A percentile compares a stretch with the other conserved stretches of the same genome.
Evolutionary conservation across 2,797 vertebrate genomes (phyloP).

Genomic region (Scyliorhinus canicula): DNA sequence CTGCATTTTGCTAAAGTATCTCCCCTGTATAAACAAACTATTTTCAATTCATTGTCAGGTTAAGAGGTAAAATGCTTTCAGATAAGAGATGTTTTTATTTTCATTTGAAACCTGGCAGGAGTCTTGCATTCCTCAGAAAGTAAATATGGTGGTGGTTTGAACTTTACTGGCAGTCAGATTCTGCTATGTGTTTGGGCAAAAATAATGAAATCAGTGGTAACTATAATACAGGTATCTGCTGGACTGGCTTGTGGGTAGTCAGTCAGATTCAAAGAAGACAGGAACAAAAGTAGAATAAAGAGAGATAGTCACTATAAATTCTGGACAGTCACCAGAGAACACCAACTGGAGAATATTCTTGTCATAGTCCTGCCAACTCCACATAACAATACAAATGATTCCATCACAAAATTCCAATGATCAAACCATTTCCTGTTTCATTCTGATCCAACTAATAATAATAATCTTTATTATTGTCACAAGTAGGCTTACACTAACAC

Average conservation of each 20-base stretch:
- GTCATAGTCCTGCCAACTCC: neutral
- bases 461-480: too few relatives aligned
- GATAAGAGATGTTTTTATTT: slow-evolving; percentile 31
- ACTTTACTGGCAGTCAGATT: neutral
- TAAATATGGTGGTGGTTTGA: neutral
- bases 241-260: neutral
- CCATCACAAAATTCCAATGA: slow-evolving; percentile 26
- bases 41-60: slow-evolving; percentile 1
- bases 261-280: neutral
- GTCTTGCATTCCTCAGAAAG: slow-evolving; percentile 2
- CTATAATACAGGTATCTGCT: neutral
- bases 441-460: slow-evolving; percentile 8
- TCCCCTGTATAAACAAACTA: neutral
- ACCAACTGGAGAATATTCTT: neutral
- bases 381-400: neutral
- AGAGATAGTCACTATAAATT: neutral
- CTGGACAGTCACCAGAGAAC: neutral
- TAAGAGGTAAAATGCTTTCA: slow-evolving; percentile 14
- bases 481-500: too few relatives aligned
- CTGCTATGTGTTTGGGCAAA: neutral
- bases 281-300: neutral
- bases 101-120: slow-evolving; percentile 23
- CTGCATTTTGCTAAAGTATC: neutral
- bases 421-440: slow-evolving; percentile 28
- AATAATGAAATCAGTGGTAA: neutral